Conservation (phyloP, 2,888 invertebrate genomes). For the Xestobium rufovillosum region DNA sequence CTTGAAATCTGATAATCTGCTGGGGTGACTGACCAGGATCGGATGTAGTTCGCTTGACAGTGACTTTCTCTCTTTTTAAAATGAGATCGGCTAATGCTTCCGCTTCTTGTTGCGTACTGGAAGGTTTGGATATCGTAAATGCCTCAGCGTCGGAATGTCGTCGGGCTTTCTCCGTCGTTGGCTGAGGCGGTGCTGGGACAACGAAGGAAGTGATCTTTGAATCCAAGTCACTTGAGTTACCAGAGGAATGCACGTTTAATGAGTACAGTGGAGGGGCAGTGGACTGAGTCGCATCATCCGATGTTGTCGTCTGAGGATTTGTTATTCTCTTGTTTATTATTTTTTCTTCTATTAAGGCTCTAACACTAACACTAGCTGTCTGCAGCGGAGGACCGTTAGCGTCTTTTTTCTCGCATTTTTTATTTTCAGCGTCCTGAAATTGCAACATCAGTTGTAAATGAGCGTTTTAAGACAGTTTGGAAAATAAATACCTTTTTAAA, state of each 20-base stretch:
- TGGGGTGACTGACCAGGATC: constrained; percentile 56
- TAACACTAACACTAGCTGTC: constrained; percentile 85
- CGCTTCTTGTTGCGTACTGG: constrained; percentile 56
- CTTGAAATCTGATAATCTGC: constrained; percentile 52
- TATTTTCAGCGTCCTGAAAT: constrained; percentile 70
- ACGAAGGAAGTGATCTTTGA: constrained; percentile 47
- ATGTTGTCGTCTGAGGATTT: constrained; percentile 28
- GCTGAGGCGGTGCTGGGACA: constrained; percentile 50
- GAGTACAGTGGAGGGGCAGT: constrained; percentile 43
- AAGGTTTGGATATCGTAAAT: constrained; percentile 44
- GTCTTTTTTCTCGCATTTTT: constrained; percentile 81
- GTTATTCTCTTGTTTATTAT: constrained; percentile 79
- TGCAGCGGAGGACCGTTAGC: constrained; percentile 75
- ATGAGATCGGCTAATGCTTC: constrained; percentile 71
- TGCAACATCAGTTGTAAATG: not conserved
- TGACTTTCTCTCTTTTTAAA: constrained; percentile 62
- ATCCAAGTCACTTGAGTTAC: constrained; percentile 32
- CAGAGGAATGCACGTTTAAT: constrained; percentile 43
- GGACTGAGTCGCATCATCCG: constrained; percentile 33
- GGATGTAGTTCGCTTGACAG: constrained; percentile 66
- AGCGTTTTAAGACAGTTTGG: constrained; percentile 6
- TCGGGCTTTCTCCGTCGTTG: constrained; percentile 44
- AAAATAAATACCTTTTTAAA: constrained; percentile 70
- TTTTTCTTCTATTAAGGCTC: constrained; percentile 87
- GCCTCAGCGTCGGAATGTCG: constrained; percentile 54